phyloP scores from a whole-genome alignment of 2,888 invertebrate genomes.

The Augochlorella aurata region DNA sequence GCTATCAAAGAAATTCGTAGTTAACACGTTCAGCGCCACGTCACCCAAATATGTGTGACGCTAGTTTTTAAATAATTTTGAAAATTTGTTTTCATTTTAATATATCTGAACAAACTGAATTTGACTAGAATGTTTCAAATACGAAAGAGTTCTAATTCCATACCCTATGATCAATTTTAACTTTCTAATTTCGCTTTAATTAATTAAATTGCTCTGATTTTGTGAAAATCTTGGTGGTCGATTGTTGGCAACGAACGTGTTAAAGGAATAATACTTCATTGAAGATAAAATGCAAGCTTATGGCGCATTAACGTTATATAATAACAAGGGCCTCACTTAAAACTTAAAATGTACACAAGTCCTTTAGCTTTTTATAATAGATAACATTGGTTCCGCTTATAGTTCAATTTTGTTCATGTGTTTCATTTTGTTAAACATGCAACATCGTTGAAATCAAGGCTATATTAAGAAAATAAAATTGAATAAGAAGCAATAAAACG shows the following conservation, averaged over 20 bases:
- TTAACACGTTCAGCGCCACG: too few relatives aligned
- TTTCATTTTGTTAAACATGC: background rate
- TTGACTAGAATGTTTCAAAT: too few relatives aligned
- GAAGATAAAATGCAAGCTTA: background rate
- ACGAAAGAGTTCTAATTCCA: too few relatives aligned
- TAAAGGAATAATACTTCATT: background rate
- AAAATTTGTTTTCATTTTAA: too few relatives aligned
- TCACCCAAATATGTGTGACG: too few relatives aligned
- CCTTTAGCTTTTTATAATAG: background rate
- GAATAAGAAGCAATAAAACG: background rate
- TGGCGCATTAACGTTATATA: background rate
- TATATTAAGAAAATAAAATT: background rate
- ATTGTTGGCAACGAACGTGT: too few relatives aligned
- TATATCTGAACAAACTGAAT: too few relatives aligned
- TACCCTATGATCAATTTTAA: too few relatives aligned
- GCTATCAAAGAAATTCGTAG: background rate
- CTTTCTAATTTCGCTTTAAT: too few relatives aligned
- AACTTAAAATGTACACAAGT: conserved; percentile 13
- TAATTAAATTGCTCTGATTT: too few relatives aligned
- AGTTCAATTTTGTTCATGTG: background rate
- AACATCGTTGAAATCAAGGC: conserved; percentile 2
- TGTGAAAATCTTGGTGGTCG: too few relatives aligned
- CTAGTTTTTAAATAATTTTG: too few relatives aligned
- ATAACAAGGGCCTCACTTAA: conserved; percentile 28
- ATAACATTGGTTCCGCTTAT: background rate